These are phyloP conservation scores for Himantopus leucocephalus DNA, from an alignment of 2,113 vertebrate genomes.

Conservation along the genomic window DNA sequence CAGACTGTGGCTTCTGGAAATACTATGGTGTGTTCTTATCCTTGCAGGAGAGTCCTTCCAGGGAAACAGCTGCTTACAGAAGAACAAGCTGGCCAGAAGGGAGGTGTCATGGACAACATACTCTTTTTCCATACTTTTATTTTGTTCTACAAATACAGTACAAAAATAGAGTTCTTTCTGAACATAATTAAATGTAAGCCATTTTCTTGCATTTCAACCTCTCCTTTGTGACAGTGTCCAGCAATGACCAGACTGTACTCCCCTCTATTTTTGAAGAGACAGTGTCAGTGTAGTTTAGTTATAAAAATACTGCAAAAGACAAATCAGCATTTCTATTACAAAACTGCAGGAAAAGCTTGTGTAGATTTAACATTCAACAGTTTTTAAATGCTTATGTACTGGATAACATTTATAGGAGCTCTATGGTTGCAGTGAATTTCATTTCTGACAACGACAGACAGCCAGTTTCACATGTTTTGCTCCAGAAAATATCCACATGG, in stretches of 20 bases:
- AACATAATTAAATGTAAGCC: conserved; percentile 3
- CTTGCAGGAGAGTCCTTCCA: not conserved
- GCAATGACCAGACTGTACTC: not conserved
- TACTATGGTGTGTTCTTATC: not conserved
- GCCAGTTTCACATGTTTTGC: not conserved
- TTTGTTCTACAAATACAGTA: conserved; percentile 41
- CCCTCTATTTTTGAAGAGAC: not conserved
- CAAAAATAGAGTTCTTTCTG: conserved; percentile 56
- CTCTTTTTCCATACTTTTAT: conserved; percentile 10
- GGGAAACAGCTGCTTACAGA: not conserved
- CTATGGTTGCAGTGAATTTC: not conserved
- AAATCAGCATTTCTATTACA: not conserved
- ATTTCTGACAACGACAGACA: not conserved
- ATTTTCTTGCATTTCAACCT: not conserved
- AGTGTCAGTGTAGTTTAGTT: not conserved
- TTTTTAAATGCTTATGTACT: not conserved
- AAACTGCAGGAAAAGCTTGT: not conserved
- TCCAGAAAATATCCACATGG: not conserved
- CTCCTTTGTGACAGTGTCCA: not conserved
- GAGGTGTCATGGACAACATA: not conserved
- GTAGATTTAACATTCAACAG: not conserved
- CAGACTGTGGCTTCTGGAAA: not conserved
- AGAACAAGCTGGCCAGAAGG: too few species aligned
- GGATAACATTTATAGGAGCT: not conserved
- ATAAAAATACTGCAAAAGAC: not conserved